These are phyloP conservation scores for Rhabdomys dilectus DNA, from an alignment of 2,113 vertebrate species.

Conservation along the genomic window DNA sequence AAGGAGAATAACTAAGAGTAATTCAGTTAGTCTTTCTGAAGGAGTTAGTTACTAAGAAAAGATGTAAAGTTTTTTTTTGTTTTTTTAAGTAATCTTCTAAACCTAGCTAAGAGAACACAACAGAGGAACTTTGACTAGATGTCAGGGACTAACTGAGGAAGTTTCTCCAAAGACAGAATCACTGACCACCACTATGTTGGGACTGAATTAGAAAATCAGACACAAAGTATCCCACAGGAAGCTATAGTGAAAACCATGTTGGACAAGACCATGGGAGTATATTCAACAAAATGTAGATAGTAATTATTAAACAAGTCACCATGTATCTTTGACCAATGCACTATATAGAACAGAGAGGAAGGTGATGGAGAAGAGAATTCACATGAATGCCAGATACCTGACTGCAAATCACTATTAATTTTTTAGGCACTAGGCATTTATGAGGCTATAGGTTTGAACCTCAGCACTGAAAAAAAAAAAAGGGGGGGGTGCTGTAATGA, in stretches of 20 bases:
- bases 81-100: neutral
- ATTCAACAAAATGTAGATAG: neutral
- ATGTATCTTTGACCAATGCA: neutral
- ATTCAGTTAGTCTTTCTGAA: slow-evolving; percentile 17
- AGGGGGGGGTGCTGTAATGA: neutral
- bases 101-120: neutral
- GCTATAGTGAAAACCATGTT: slow-evolving; percentile 11
- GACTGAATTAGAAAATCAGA: neutral
- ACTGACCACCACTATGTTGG: neutral
- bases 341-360: neutral
- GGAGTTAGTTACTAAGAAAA: neutral
- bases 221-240: slow-evolving; percentile 24
- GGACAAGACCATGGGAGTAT: neutral
- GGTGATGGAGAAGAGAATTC: neutral
- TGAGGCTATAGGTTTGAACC: neutral
- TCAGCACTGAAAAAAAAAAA: neutral
- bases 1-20: slow-evolving; percentile 16
- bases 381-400: neutral
- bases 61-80: neutral
- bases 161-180: slow-evolving; percentile 55
- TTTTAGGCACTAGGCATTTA: neutral
- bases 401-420: neutral
- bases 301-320: neutral
- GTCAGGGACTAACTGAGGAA: slow-evolving; percentile 38
- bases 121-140: slow-evolving; percentile 30